A percentile compares a stretch with the other conserved stretches of the same genome.
Evolutionary conservation across 2,113 vertebrate genomes (phyloP).

Genomic region (Delphinapterus leucas): DNA sequence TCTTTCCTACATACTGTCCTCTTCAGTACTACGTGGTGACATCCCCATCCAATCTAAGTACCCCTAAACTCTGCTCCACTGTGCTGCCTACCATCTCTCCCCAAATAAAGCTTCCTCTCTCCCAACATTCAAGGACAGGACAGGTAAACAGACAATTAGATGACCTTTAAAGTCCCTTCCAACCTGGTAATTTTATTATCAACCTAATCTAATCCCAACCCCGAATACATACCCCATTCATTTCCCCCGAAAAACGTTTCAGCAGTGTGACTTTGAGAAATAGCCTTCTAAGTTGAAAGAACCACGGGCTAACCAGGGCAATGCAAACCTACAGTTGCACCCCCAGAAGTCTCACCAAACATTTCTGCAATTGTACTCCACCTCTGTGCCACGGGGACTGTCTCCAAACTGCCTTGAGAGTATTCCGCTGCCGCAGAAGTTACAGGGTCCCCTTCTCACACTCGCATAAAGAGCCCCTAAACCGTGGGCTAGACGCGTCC

Average conservation of each 20-base stretch:
- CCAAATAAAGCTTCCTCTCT: slow-evolving; percentile 17
- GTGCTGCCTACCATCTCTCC: not conserved
- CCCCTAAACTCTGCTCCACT: slow-evolving; percentile 23
- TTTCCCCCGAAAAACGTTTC: slow-evolving; percentile 18
- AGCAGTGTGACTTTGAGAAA: not conserved
- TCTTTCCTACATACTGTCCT: slow-evolving; percentile 4
- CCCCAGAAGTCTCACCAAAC: slow-evolving; percentile 37
- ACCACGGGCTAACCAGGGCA: not conserved
- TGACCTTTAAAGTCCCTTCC: slow-evolving; percentile 49
- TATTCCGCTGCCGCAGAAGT: slow-evolving; percentile 22
- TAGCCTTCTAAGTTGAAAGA: slow-evolving; percentile 30
- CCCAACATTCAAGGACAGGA: slow-evolving; percentile 11
- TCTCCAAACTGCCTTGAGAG: slow-evolving; percentile 51
- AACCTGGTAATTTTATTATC: slow-evolving; percentile 46
- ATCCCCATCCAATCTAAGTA: not conserved
- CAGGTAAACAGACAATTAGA: slow-evolving; percentile 30
- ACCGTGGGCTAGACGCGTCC: slow-evolving; percentile 8
- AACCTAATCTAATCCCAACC: slow-evolving; percentile 16
- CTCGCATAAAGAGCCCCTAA: not conserved
- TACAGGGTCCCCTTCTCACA: slow-evolving; percentile 7
- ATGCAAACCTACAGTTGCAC: not conserved
- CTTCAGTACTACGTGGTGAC: slow-evolving; percentile 27
- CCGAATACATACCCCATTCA: slow-evolving; percentile 4
- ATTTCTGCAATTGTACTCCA: slow-evolving; percentile 3
- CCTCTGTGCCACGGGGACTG: not conserved